Conservation (phyloP, 2,113 vertebrate species). For the Gulo gulo region DNA sequence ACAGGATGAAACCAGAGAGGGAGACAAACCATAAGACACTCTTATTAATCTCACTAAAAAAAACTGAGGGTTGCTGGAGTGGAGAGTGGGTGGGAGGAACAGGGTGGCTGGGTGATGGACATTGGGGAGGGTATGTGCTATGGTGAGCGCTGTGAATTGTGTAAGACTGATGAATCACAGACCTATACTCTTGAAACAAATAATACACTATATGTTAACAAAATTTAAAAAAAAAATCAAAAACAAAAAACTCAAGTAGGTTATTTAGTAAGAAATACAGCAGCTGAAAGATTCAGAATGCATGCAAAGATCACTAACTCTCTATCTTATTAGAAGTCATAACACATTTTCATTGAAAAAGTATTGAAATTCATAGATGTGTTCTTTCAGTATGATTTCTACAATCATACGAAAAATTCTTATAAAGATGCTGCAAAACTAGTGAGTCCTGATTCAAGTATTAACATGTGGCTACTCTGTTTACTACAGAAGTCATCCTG, state of each 20-base stretch:
- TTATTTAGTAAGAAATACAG: background rate
- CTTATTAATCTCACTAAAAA: too few species aligned
- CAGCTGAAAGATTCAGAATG: background rate
- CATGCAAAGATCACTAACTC: background rate
- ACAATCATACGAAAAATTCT: background rate
- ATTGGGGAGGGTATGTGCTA: too few species aligned
- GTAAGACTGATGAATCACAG: too few species aligned
- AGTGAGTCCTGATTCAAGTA: background rate
- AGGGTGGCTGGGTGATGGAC: too few species aligned
- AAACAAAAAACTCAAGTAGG: background rate
- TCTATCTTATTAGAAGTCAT: background rate
- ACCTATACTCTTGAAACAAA: too few species aligned
- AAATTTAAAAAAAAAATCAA: too few species aligned
- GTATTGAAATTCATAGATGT: background rate
- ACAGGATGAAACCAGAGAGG: too few species aligned
- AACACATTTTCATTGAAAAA: background rate
- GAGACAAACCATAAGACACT: too few species aligned
- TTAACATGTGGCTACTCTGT: background rate
- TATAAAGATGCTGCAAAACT: background rate
- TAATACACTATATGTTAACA: too few species aligned
- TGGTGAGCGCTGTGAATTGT: too few species aligned
- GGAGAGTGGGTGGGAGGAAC: too few species aligned
- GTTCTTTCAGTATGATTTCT: background rate
- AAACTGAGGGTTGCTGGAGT: too few species aligned
- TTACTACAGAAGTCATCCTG: background rate